phyloP scores from a whole-genome alignment of 1,140 invertebrate species.

The Plutomurus gul region DNA sequence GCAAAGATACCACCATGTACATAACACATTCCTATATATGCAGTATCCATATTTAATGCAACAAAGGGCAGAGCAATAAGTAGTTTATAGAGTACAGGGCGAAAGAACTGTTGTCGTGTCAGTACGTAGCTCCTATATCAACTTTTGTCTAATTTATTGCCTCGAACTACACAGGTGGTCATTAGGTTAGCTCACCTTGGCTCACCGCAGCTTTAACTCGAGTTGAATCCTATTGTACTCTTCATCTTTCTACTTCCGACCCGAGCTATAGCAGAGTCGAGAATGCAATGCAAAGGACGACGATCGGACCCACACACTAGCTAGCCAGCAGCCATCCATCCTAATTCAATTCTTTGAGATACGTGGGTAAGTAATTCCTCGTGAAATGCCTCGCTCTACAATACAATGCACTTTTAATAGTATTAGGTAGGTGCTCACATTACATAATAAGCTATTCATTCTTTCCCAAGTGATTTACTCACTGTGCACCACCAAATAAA shows the following conservation, averaged over 20 bases:
- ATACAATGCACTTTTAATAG: background rate
- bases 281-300: background rate
- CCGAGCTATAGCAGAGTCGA: too few species aligned
- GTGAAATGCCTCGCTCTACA: background rate
- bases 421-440: background rate
- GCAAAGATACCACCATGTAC: too few species aligned
- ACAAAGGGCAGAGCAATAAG: too few species aligned
- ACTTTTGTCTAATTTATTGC: conserved; percentile 49
- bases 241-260: conserved; percentile 14
- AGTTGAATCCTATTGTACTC: conserved; percentile 21
- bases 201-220: conserved; percentile 24
- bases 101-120: background rate
- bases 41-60: too few species aligned
- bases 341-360: background rate
- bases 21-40: too few species aligned
- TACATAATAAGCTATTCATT: background rate
- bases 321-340: background rate
- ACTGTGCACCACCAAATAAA: too few species aligned
- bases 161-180: conserved; percentile 49
- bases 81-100: background rate
- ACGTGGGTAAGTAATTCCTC: background rate
- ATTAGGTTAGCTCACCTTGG: conserved; percentile 49
- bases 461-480: background rate
- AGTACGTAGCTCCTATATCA: conserved; percentile 17
- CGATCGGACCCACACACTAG: too few species aligned